These are phyloP conservation scores for Ailurus styani DNA, from an alignment of 2,113 vertebrate species.

Conservation along the genomic window DNA sequence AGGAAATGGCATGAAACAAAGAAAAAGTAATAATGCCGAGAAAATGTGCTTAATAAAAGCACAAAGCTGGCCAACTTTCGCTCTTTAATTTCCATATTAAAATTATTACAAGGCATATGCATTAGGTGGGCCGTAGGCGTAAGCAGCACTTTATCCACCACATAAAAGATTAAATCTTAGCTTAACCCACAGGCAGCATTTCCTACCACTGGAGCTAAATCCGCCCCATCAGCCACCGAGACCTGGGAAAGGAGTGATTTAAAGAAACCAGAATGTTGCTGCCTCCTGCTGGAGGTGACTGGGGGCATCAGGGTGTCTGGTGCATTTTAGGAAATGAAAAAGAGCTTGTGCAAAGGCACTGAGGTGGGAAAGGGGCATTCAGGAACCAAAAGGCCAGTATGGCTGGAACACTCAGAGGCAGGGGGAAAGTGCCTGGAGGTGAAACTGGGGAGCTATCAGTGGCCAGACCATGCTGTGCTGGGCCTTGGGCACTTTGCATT, in stretches of 20 bases:
- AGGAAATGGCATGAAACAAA: slow-evolving; percentile 59
- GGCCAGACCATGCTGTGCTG: not conserved
- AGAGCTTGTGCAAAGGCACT: not conserved
- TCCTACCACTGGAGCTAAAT: not conserved
- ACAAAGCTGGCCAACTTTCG: slow-evolving; percentile 35
- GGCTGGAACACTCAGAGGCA: not conserved
- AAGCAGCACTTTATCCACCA: not conserved
- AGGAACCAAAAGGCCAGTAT: not conserved
- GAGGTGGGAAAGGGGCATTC: not conserved
- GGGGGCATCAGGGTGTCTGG: not conserved
- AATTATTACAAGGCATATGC: not conserved
- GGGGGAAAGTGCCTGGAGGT: not conserved
- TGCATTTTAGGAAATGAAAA: not conserved
- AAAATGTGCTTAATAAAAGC: slow-evolving; percentile 71
- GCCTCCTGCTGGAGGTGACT: not conserved
- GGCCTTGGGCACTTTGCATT: not conserved
- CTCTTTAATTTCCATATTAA: slow-evolving; percentile 70
- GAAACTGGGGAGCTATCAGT: not conserved
- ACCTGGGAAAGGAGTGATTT: not conserved
- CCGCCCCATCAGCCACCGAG: not conserved
- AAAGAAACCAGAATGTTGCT: not conserved
- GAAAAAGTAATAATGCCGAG: slow-evolving; percentile 44
- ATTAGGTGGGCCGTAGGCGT: not conserved
- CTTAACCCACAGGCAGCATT: not conserved
- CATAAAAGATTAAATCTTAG: not conserved